Percentiles rank a stretch among this genome's conserved stretches.
Evolutionary conservation across 2,113 vertebrate genomes (phyloP).

Genomic region (Hippocampus mohnikei): DNA sequence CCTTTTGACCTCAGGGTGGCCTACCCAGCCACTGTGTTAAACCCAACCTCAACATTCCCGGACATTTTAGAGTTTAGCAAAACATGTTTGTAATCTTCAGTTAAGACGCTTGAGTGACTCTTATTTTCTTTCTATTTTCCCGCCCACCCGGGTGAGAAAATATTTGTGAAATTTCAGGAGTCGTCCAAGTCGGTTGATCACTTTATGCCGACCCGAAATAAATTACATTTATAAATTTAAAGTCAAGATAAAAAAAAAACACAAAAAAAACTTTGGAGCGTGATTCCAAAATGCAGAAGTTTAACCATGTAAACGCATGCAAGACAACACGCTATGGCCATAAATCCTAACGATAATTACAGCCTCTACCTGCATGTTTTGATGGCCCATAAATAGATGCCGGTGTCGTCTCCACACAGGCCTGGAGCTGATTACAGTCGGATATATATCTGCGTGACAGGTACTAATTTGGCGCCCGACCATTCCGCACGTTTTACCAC

Average conservation of each 20-base stretch:
- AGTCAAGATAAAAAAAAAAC: too few relatives aligned
- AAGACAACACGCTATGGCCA: constrained; percentile 20
- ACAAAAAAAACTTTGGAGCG: not conserved
- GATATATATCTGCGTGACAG: constrained; percentile 48
- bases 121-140: not conserved
- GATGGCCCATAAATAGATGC: constrained; percentile 49
- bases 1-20: constrained; percentile 39
- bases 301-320: constrained; percentile 9
- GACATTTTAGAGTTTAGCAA: constrained; percentile 7
- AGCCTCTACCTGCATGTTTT: constrained; percentile 53
- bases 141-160: constrained; percentile 1
- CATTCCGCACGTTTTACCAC: constrained; percentile 26
- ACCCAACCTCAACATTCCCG: constrained; percentile 4
- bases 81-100: not conserved
- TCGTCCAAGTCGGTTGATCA: constrained; percentile 4
- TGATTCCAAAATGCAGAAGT: constrained; percentile 17
- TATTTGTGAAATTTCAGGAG: constrained; percentile 10
- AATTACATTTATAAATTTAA: constrained; percentile 25
- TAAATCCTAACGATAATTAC: constrained; percentile 51
- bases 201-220: constrained; percentile 8
- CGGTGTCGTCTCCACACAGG: constrained; percentile 27
- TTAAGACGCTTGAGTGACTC: not conserved
- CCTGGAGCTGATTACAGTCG: constrained; percentile 42
- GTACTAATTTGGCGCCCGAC: constrained; percentile 51
- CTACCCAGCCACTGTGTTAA: constrained; percentile 2